Evolutionary conservation across 2,113 vertebrate genomes (phyloP).

Genomic region (Stomatorhinus ivindoensis): DNA sequence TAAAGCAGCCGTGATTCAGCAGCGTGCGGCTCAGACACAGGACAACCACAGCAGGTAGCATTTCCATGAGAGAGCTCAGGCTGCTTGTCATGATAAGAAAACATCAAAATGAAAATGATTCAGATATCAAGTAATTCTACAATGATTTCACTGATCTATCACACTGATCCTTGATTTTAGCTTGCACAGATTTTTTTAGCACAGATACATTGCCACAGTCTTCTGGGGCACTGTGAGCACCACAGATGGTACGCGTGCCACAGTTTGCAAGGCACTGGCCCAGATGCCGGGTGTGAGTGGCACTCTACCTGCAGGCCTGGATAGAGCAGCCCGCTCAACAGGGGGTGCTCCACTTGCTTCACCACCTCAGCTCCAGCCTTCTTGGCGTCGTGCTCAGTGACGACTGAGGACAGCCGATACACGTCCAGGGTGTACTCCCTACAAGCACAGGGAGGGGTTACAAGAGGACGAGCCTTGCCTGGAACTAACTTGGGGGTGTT

Average conservation of each 20-base stretch:
- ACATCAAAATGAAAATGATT: neutral
- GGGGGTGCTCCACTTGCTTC: conserved; percentile 93
- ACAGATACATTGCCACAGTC: neutral
- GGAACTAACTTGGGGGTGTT: neutral
- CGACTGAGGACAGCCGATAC: conserved; percentile 83
- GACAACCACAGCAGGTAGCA: neutral
- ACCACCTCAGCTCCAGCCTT: conserved; percentile 96
- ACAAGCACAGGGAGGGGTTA: neutral
- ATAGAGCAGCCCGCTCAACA: conserved; percentile 94
- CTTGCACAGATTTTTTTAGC: neutral
- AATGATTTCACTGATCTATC: neutral
- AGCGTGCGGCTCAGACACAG: neutral
- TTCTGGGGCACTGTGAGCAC: neutral
- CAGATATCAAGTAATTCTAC: neutral
- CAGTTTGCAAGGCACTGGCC: neutral
- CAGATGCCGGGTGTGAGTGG: neutral
- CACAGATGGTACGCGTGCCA: neutral
- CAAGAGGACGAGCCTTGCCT: neutral
- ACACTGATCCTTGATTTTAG: neutral
- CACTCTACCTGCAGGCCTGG: conserved; percentile 87
- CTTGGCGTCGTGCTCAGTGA: conserved; percentile 93
- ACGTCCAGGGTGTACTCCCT: conserved; percentile 95
- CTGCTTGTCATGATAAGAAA: neutral
- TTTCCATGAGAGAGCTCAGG: no score
- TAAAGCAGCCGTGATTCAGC: no score